These are phyloP conservation scores for Ceratoteleas bidentatus DNA, from an alignment of 1,140 invertebrate genomes.

Conservation along the genomic window DNA sequence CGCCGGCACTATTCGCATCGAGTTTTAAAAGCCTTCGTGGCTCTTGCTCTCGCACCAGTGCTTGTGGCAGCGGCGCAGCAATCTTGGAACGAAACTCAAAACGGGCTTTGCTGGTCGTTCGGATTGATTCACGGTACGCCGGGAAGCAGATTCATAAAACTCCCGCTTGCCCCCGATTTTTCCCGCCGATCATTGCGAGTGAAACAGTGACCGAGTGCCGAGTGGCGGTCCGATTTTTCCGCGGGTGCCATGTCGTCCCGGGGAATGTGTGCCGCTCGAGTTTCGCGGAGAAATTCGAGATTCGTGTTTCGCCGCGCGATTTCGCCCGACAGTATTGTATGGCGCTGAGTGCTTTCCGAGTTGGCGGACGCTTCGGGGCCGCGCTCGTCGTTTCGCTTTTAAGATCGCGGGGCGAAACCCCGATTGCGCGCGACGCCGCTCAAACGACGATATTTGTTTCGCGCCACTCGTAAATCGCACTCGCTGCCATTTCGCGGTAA, in stretches of 20 bases:
- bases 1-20: slow-evolving; percentile 40
- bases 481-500: no score
- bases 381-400: slow-evolving; percentile 34
- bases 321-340: slow-evolving; percentile 46
- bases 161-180: slow-evolving; percentile 15
- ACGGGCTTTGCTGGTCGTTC: slow-evolving; percentile 10
- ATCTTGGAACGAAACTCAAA: slow-evolving; percentile 49
- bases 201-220: neutral
- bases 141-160: neutral
- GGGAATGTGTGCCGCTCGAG: slow-evolving; percentile 48
- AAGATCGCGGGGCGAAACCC: slow-evolving; percentile 19
- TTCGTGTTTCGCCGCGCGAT: slow-evolving; percentile 48
- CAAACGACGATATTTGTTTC: slow-evolving; percentile 4
- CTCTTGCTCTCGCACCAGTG: slow-evolving; percentile 59
- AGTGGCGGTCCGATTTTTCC: neutral
- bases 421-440: neutral
- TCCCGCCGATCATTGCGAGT: slow-evolving; percentile 19
- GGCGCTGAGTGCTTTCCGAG: slow-evolving; percentile 38
- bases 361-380: slow-evolving; percentile 11
- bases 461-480: neutral
- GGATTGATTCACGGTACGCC: slow-evolving; percentile 46
- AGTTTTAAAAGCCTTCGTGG: slow-evolving; percentile 66
- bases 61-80: slow-evolving; percentile 53
- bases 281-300: slow-evolving; percentile 39
- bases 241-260: slow-evolving; percentile 42